phyloP scores from a whole-genome alignment of 92 coral and sea anemone species.

The Epizoanthus fatuus region DNA sequence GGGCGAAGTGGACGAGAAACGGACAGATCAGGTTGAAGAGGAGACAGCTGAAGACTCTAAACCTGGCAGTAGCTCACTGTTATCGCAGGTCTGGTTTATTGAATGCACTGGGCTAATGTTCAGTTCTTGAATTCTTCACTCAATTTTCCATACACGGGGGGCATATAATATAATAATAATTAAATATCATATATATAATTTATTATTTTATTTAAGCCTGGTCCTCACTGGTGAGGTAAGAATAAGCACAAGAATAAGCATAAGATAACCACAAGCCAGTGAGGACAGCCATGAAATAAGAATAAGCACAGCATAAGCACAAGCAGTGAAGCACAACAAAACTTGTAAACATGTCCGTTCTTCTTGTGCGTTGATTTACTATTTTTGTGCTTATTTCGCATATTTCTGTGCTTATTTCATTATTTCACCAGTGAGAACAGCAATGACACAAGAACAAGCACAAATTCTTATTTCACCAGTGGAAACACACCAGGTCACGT shows the following conservation, averaged over 20 bases:
- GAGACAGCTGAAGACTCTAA: slow-evolving; percentile 28
- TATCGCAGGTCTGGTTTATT: slow-evolving; percentile 44
- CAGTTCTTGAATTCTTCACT: background rate
- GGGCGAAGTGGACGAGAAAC: slow-evolving; percentile 18
- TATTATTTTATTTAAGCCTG: background rate
- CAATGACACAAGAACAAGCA: no score
- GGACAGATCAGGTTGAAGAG: slow-evolving; percentile 13
- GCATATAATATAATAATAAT: background rate
- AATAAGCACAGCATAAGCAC: no score
- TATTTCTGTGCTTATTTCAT: no score
- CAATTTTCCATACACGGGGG: background rate
- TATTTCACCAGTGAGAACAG: no score
- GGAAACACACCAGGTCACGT: no score
- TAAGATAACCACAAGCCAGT: no score
- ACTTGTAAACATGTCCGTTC: no score
- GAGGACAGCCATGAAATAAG: no score
- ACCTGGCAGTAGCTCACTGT: slow-evolving; percentile 35
- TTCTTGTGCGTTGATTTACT: no score
- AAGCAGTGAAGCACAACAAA: background rate
- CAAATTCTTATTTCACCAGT: no score
- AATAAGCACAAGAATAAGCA: no score
- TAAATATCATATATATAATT: background rate
- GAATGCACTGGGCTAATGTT: slow-evolving; percentile 33
- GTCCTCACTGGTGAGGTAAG: background rate
- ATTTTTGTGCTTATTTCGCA: background rate